Evolutionary conservation across 2,888 invertebrate species (phyloP), one percentile per base, ranked within the genome.

Genomic region (Drosophila subquinaria): DNA sequence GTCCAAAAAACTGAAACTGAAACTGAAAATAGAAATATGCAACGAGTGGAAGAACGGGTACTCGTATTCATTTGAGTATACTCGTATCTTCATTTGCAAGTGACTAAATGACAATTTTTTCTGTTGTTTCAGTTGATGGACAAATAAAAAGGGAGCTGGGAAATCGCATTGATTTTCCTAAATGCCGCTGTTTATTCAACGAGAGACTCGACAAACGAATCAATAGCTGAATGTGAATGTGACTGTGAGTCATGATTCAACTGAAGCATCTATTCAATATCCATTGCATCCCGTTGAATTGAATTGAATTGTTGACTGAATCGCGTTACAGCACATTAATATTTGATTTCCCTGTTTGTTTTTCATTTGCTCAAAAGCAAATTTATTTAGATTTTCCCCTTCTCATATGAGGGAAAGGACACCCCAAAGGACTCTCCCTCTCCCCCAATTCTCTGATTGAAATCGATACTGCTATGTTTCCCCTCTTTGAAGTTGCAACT

Each of bases 261-360:
- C 56, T 65, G 88, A 69, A 77, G 53, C 66, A 51, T 66, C 48
- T 56, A 66, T 52, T 48, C 65, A 27, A 61, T 67, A 75, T 77
- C 36, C 40, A 62, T 60, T 48, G 27, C 27, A 27, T 1, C 20
- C 20, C 40, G 51, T 66, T 23, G 23, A 23, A 23, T 23, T 23
- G 4, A 23, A 23, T 23, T 57, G 53, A 66, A 70, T 72, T 67
- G 60, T 68, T 78, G 69, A 68, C 62, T 69, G 65, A 70, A 51
- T 65, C 75, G 84, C 82, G 87, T 74, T 76, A 70, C 80, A 79
- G 79, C 42, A 79, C 81, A 82, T 90, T 89, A 90, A 91, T 90
- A 85, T 90, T 90, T 91, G 88, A 90, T 76, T 90, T 86, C 74
- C 76, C 76, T 89, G 90, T 87, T 87, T 87, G 88, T 79, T 88